Conservation (phyloP, 2,797 vertebrate species). For the Pseudochirops corinnae region DNA sequence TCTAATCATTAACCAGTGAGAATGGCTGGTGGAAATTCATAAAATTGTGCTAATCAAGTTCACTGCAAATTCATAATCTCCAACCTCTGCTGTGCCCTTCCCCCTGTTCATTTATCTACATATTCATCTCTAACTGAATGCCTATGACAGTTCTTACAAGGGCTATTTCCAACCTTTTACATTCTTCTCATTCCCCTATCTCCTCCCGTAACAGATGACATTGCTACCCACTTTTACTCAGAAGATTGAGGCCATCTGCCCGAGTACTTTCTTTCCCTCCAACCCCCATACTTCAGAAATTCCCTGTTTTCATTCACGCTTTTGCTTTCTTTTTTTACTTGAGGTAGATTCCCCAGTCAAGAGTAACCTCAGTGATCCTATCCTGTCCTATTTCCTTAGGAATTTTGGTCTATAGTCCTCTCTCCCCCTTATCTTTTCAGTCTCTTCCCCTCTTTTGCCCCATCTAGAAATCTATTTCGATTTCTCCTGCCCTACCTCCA, state of each 20-base stretch:
- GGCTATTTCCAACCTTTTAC: background rate
- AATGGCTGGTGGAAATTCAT: background rate
- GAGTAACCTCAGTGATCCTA: background rate
- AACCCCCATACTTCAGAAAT: background rate
- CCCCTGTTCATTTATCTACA: background rate
- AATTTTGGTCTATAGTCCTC: background rate
- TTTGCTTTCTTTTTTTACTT: background rate
- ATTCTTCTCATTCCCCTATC: background rate
- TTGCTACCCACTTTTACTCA: background rate
- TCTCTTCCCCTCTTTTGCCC: background rate
- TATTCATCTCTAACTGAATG: background rate
- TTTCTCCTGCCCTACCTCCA: background rate
- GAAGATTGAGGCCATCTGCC: background rate
- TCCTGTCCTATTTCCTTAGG: background rate
- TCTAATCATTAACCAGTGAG: background rate
- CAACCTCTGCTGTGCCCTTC: background rate
- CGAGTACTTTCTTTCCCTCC: background rate
- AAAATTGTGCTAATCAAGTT: background rate
- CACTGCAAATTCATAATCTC: background rate
- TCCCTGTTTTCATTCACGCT: background rate
- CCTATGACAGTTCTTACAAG: background rate
- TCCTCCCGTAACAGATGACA: background rate
- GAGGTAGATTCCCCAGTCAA: background rate
- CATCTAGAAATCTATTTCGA: background rate
- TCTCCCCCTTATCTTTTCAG: background rate